Evolutionary conservation across 2,113 vertebrate genomes (phyloP), one percentile per base, ranked within the genome.

Genomic region (Centropus bengalensis): DNA sequence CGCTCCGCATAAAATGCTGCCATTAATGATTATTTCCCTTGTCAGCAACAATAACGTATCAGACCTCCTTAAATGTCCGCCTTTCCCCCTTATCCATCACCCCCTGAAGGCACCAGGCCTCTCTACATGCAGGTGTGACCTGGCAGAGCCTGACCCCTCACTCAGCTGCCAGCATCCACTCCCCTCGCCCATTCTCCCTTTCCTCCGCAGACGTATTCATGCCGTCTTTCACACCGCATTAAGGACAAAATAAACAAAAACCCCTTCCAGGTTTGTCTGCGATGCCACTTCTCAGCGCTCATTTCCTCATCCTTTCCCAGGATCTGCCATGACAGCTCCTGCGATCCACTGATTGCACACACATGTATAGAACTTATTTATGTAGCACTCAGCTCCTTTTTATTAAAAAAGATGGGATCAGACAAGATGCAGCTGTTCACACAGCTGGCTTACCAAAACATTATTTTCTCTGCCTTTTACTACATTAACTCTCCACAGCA

Each of bases 351-450:
- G 67, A 58, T 12, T 77, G 70, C 27, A 55, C 47, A n/a, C 20
- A 67, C 32, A 33, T 2, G 8, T 45, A 77, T 63, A 70, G 87
- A 45, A 0, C 0, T 78, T 88, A 67, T 38, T 96, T 77, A 51
- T 4, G 4, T 28, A 56, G 52, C 60, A 60, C 77, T 80, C 56
- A 26, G 27, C 86, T 67, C 18, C 82, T 91, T 49, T 86, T 74
- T 14, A 93, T 83, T 88, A 80, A 91, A 20, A 86, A 79, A 95
- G 88, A 91, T 80, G 86, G 90, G 88, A 90, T 90, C 92, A 1
- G 12, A 86, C 88, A 94, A 70, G 51, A 86, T 86, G 79, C 88
- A 94, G 94, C 81, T 95, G 87, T 94, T 94, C 74, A 59, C 67
- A 18, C 63, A 96, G 93, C 84, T 91, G 71, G 59, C 56, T 89